Percentiles rank a stretch among this genome's conserved stretches.
These are phyloP conservation scores for Cheilosia urbana DNA, from an alignment of 2,888 invertebrate species.

Conservation along the genomic window DNA sequence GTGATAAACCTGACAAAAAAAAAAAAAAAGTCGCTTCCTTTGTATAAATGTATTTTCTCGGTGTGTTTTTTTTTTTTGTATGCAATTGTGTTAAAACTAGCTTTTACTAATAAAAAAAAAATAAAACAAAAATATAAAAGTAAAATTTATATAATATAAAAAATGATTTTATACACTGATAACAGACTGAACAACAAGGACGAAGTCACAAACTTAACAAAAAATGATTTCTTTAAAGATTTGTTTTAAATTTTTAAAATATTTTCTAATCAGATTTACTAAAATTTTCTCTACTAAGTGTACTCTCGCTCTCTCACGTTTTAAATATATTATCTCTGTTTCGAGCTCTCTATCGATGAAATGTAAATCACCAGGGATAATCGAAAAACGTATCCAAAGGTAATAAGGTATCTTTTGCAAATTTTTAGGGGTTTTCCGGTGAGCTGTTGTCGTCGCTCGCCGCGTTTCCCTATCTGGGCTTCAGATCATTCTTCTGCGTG, in stretches of 20 bases:
- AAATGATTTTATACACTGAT: conserved; percentile 68
- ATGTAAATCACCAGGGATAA: neutral
- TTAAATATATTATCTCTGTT: conserved; percentile 29
- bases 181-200: conserved; percentile 74
- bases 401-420: conserved; percentile 50
- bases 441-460: conserved; percentile 37
- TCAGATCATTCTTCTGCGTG: conserved; percentile 62
- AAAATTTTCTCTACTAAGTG: conserved; percentile 60
- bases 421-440: conserved; percentile 37
- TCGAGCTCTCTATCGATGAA: conserved; percentile 56
- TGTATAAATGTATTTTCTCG: conserved; percentile 7
- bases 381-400: conserved; percentile 37
- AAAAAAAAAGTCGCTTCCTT: conserved; percentile 9
- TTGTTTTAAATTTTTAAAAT: conserved; percentile 46
- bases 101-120: conserved; percentile 23
- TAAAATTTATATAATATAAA: conserved; percentile 44
- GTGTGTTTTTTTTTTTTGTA: conserved; percentile 15
- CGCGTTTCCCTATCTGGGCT: conserved; percentile 64
- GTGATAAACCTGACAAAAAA: conserved; percentile 10
- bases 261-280: conserved; percentile 68
- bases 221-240: conserved; percentile 54
- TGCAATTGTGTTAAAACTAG: conserved; percentile 10
- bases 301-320: conserved; percentile 44
- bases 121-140: conserved; percentile 29
- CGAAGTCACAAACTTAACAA: conserved; percentile 74